Evolutionary conservation across 1,140 invertebrate genomes (phyloP).

Genomic region (Drosophila takahashii): DNA sequence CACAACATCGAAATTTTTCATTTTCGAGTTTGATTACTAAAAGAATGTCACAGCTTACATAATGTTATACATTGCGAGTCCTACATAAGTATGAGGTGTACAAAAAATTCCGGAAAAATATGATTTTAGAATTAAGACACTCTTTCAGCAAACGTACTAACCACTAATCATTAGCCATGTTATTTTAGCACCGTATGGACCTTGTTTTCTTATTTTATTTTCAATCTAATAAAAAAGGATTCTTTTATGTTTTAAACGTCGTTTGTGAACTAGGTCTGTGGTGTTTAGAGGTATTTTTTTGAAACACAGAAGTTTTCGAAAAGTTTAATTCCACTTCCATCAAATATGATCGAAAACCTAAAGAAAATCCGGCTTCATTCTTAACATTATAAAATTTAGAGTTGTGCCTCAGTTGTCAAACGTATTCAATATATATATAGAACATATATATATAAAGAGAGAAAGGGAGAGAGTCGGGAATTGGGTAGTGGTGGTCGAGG

Average conservation of each 20-base stretch:
- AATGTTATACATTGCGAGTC: neutral
- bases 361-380: neutral
- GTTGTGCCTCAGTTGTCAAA: slow-evolving; percentile 25
- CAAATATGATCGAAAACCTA: slow-evolving; percentile 1
- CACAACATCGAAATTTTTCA: neutral
- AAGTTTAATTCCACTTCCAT: neutral
- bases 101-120: neutral
- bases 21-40: slow-evolving; percentile 1
- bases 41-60: neutral
- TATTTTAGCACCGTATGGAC: neutral
- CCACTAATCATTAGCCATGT: slow-evolving; percentile 5
- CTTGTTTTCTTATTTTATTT: neutral
- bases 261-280: neutral
- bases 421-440: slow-evolving; percentile 22
- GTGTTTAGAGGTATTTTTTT: neutral
- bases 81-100: neutral
- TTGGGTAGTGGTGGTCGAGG: neutral
- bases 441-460: slow-evolving; percentile 13
- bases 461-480: neutral
- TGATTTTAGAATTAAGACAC: neutral
- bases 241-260: neutral
- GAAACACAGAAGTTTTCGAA: neutral
- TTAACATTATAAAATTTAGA: slow-evolving; percentile 1
- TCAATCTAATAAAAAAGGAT: neutral
- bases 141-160: neutral